These are phyloP conservation scores for Lepidonotus clava DNA, from an alignment of 2,888 invertebrate genomes.

Conservation along the genomic window DNA sequence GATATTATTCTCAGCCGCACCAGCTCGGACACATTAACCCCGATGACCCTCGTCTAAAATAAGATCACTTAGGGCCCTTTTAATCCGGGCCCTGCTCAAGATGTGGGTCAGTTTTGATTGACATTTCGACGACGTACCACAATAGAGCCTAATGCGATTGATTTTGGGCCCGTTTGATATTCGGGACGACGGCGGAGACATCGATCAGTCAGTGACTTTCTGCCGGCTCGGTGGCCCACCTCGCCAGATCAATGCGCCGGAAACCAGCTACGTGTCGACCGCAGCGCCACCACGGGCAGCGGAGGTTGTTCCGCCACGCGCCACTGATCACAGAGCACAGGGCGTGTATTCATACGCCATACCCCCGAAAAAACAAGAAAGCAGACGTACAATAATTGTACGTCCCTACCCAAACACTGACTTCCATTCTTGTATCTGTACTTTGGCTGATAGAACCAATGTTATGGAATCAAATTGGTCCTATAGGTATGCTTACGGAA, in stretches of 20 bases:
- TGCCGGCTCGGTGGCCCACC: not conserved
- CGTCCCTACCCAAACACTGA: too few relatives aligned
- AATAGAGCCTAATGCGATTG: slow-evolving; percentile 33
- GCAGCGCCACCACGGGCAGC: slow-evolving; percentile 17
- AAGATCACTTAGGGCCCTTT: not conserved
- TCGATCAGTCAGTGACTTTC: not conserved
- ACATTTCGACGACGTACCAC: not conserved
- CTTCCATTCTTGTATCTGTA: too few relatives aligned
- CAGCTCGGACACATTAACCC: not conserved
- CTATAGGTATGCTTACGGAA: too few relatives aligned
- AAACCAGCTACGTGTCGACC: slow-evolving; percentile 42
- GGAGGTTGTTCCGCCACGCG: slow-evolving; percentile 37
- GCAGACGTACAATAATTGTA: too few relatives aligned
- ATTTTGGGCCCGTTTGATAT: slow-evolving; percentile 25
- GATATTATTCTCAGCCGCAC: not conserved
- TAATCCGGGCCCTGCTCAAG: not conserved
- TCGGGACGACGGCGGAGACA: not conserved
- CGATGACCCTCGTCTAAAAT: not conserved
- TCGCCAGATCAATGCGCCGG: not conserved
- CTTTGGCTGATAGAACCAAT: too few relatives aligned
- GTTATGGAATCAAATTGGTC: too few relatives aligned
- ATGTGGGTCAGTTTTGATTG: slow-evolving; percentile 30
- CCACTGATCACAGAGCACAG: slow-evolving; percentile 7
- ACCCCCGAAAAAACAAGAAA: slow-evolving; percentile 1
- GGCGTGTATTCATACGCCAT: not conserved